Percentiles rank a stretch among this genome's conserved stretches.
Conservation (phyloP, 2,888 invertebrate genomes). For the Agrochola lota region DNA sequence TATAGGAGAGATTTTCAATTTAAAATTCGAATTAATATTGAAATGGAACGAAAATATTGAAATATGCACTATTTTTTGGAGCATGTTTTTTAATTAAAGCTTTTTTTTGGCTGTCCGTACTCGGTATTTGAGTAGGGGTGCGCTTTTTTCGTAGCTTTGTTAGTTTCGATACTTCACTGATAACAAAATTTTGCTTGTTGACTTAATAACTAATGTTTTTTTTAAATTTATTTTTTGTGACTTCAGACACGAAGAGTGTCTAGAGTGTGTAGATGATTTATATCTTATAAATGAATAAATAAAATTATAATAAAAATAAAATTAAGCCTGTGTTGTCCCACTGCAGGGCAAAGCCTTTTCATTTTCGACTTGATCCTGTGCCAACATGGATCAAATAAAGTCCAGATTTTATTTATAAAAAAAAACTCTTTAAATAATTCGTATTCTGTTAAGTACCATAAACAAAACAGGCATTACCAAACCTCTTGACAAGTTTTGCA, state of each 20-base stretch:
- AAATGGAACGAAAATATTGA: slow-evolving; percentile 29
- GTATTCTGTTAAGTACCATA: too few species aligned
- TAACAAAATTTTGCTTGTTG: background rate
- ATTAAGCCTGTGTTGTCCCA: too few species aligned
- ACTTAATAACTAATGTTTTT: too few species aligned
- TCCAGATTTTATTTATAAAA: background rate
- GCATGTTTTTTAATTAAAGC: slow-evolving; percentile 9
- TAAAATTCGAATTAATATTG: slow-evolving; percentile 31
- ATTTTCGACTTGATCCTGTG: background rate
- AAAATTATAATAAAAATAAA: too few species aligned
- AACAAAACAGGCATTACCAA: background rate
- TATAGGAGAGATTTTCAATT: slow-evolving; percentile 37
- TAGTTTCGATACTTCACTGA: background rate
- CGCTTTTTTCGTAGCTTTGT: background rate
- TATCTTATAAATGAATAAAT: too few species aligned
- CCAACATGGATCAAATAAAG: background rate
- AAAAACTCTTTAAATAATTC: background rate
- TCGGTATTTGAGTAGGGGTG: background rate
- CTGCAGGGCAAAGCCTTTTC: too few species aligned
- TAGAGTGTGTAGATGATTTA: background rate
- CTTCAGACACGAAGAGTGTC: background rate
- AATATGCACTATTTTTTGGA: slow-evolving; percentile 9
- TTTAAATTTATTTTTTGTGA: too few species aligned
- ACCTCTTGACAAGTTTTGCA: slow-evolving; percentile 14
- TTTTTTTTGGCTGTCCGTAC: slow-evolving; percentile 1